Conservation (phyloP, 1,140 invertebrate species). For the Mylabris phalerata region DNA sequence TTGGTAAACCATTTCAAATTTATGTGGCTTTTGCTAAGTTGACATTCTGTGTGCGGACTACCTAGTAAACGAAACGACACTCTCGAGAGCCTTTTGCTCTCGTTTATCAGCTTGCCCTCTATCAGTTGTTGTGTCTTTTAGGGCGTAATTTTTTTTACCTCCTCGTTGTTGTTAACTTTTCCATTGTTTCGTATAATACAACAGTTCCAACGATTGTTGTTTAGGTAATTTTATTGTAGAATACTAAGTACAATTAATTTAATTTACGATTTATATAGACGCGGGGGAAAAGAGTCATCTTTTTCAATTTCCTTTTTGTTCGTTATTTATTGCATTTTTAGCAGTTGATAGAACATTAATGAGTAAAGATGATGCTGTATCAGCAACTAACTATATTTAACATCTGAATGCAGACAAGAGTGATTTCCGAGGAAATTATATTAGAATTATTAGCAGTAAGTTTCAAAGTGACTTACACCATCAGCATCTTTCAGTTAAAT, state of each 20-base stretch:
- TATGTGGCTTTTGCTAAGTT: conserved; percentile 18
- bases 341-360: no score
- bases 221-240: no score
- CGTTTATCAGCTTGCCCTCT: conserved; percentile 19
- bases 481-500: conserved; percentile 12
- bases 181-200: conserved; percentile 9
- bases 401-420: neutral
- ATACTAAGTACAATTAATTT: no score
- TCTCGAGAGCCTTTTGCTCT: conserved; percentile 19
- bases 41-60: conserved; percentile 18
- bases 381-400: no score
- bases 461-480: conserved; percentile 12
- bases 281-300: no score
- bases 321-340: no score
- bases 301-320: no score
- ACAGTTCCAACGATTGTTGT: neutral
- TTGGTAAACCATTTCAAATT: conserved; percentile 23
- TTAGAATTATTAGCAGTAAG: conserved; percentile 10
- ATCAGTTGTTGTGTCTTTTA: conserved; percentile 17
- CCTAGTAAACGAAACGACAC: conserved; percentile 17
- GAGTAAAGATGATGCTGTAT: no score
- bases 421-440: conserved; percentile 8
- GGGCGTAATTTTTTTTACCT: conserved; percentile 6
- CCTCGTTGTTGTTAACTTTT: conserved; percentile 5
- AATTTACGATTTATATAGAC: no score